phyloP scores from a whole-genome alignment of 2,797 vertebrate species.

The Scolopax bukidnonensis region DNA sequence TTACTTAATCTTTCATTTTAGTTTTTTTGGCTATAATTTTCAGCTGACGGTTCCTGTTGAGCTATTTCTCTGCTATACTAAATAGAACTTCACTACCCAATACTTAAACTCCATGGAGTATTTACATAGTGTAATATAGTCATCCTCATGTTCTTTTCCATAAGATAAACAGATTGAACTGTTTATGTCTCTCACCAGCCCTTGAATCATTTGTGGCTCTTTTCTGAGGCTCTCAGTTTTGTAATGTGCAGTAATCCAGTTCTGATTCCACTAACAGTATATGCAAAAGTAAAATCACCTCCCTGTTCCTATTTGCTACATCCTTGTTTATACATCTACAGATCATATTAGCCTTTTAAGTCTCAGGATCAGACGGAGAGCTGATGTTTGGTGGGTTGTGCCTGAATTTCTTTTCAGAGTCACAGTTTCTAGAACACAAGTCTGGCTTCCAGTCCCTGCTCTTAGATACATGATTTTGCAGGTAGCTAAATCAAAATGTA shows the following conservation, averaged over 20 bases:
- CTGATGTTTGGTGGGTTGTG: not conserved
- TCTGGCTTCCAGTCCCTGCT: not conserved
- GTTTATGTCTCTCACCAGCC: conserved; percentile 31
- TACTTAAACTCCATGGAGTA: not conserved
- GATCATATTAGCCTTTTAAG: not conserved
- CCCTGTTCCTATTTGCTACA: not conserved
- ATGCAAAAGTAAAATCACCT: not conserved
- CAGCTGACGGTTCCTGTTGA: not conserved
- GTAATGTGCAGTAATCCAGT: not conserved
- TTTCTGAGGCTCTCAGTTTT: conserved; percentile 26
- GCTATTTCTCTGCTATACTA: not conserved
- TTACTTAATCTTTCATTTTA: not conserved
- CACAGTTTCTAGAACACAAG: conserved; percentile 8
- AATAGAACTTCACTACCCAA: not conserved
- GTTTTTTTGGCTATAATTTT: not conserved
- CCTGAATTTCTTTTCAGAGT: not conserved
- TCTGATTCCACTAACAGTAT: not conserved
- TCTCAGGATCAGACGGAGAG: not conserved
- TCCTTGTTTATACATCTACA: not conserved
- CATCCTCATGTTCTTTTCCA: not conserved
- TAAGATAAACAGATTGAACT: conserved; percentile 47
- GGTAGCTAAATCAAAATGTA: not conserved
- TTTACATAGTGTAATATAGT: conserved; percentile 27
- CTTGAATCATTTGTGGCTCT: conserved; percentile 4
- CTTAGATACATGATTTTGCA: not conserved